Percentiles rank a stretch among this genome's conserved stretches.
Conservation (phyloP, 92 coral and sea anemone genomes). For the Porites lobata region DNA sequence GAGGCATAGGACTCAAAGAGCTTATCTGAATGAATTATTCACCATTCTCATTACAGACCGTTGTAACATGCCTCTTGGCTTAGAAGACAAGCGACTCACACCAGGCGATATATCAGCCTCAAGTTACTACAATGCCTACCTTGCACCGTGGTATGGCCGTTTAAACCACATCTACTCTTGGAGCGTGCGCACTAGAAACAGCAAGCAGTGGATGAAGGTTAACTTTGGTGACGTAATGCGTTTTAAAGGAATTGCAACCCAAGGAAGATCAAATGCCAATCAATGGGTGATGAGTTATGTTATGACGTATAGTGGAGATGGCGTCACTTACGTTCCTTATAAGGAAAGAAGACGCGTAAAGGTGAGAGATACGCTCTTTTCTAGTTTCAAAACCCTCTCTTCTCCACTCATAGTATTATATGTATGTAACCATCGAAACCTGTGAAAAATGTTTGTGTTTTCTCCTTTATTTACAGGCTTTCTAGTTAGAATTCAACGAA, state of each 20-base stretch:
- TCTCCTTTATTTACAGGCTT: background rate
- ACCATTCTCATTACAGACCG: conserved; percentile 53
- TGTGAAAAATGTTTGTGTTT: background rate
- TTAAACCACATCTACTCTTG: conserved; percentile 85
- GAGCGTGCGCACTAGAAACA: conserved; percentile 81
- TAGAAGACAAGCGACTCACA: conserved; percentile 86
- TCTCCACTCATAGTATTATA: too few species aligned
- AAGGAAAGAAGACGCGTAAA: conserved; percentile 38
- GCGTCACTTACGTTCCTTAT: conserved; percentile 57
- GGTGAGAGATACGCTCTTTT: conserved; percentile 21
- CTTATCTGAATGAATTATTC: background rate
- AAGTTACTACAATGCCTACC: conserved; percentile 63
- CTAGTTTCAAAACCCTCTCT: too few species aligned
- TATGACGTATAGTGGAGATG: conserved; percentile 75
- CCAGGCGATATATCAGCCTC: conserved; percentile 89
- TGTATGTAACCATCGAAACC: too few species aligned
- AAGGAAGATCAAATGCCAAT: conserved; percentile 83
- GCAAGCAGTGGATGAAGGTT: conserved; percentile 77
- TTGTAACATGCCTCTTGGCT: conserved; percentile 87
- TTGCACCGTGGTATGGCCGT: conserved; percentile 89
- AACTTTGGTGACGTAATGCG: conserved; percentile 71
- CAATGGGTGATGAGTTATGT: conserved; percentile 85
- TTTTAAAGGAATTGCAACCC: conserved; percentile 83
- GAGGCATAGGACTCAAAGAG: background rate
- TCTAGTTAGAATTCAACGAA: too few species aligned